Base-by-base conservation (phyloP, 2,797 vertebrate genomes). In the Euthynnus affinis region DNA sequence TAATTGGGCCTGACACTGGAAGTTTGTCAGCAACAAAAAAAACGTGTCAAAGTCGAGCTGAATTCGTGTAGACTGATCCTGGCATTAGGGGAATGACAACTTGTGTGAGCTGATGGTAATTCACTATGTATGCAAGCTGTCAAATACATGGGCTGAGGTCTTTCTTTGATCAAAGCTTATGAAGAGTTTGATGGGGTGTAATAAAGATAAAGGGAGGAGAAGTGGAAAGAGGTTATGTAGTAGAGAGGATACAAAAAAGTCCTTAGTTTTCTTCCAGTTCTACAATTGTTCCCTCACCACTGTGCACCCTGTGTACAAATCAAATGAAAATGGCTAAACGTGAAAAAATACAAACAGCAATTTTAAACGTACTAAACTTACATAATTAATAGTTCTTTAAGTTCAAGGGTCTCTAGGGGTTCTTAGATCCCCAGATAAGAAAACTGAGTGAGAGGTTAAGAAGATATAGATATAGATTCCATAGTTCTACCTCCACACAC, bases 61-160 rank as follows among this genome's bases (percentile, higher is more conserved):
- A 37, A 37, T 9, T 37, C 6, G 34, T 37, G 34, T 37, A 37
- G 34, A 9, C 7, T 37, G 37, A 34, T 34, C 34, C 7, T 9
- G 9, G 34, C 34, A 34, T 81, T 82, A 44, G 58, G 80, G 61
- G 84, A 88, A 91, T 79, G n/a, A 74, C 68, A 22, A 6, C 64
- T 84, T 89, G 77, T 71, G 68, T 65, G 57, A 75, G 42, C 70
- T 79, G 71, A 89, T 81, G 85, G 76, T 81, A 76, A 83, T 90
- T 90, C 71, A 81, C 78, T 85, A 67, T 83, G 84, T 86, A 82
- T 84, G 78, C 80, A 81, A 67, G 81, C 77, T 88, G 84, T 89
- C 82, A 85, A 59, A 71, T 72, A 32, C 65, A 56, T 52, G 20
- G 67, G 40, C 59, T 55, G 59, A 76, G 32, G 76, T 67, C 52